Base-by-base conservation (phyloP, 1,140 invertebrate genomes). In the Melitaea cinxia region DNA sequence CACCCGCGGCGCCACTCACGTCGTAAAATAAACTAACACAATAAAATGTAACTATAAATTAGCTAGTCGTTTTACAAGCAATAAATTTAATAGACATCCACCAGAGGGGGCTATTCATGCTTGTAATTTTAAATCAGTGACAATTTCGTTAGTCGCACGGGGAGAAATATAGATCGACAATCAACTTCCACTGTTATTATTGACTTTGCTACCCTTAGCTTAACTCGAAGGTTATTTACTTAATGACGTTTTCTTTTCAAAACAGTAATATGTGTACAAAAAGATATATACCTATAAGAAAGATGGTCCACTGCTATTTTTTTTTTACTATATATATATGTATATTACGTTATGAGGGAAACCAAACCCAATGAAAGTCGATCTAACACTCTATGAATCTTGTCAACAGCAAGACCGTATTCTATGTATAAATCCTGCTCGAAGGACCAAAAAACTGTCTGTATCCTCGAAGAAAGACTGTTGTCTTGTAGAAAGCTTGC, bases 31-130 rank as follows among this genome's bases (percentile, higher is more conserved):
- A 80, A 80, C 74, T 86, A 85, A 88, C 84, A 85, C 78, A 88
- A 90, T 90, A 88, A 89, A 89, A 85, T 75, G 80, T 82, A 80
- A 82, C 82, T 88, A 76, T 77, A 87, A 88, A 90, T 90, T 90
- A 89, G 88, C 86, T 83, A 63, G 76, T 83, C 85, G 85, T 83
- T 89, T 90, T 90, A 89, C 88, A 87, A 88, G 83, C 85, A 89
- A 88, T 89, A 86, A 88, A 88, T 87, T 83, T 87, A 88, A 88
- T 88, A 77, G 80, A 73, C 79, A 61, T 72, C 70, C 65, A 63
- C 68, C 39, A 60, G 72, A 77, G 76, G 74, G 75, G 66, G 53
- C 57, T 68, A 65, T 74, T 83, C 72, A 73, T 69, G 77, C 71
- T 82, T 68, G 70, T 85, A 86, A 85, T 82, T 88, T 85, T 73